Evolutionary conservation across 1,140 invertebrate species (phyloP), one percentile per base, ranked within the genome.

Genomic region (Marisa cornuarietis): DNA sequence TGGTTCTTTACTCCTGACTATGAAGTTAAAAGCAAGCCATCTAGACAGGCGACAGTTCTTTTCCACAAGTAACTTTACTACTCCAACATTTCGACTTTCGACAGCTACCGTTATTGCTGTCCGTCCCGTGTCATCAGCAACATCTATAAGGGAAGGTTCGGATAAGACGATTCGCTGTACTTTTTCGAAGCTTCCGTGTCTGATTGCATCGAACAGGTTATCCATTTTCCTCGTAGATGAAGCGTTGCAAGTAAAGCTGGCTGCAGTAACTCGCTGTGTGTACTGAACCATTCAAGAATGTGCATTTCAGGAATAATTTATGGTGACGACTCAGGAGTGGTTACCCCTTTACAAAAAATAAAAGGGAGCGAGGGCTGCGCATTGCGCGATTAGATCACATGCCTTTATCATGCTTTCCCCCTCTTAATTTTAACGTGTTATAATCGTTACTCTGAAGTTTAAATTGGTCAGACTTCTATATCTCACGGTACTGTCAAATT

Each of bases 161-260:
- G 88, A 86, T 81, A 87, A 88, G 1, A 78, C 52, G 66, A 89
- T 83, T 51, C 92, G 80, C 81, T 91, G 84, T 13, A 88, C 95
- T 81, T 95, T 94, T 84, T 96, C 95, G 24, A 98, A 91, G 6
- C 26, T 68, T 68, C 65, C 65, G 22, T 68, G n/a, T 68, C 65
- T 68, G 65, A 68, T 68, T 1, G 95, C 95, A 83, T 87, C 94
- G 95, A 83, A 95, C 84, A 88, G 89, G 71, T 94, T 92, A 6
- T 93, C 92, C 86, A 97, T 96, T 42, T 89, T 90, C 85, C 94
- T 94, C 62, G 92, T 80, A 58, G 54, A 49, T 94, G 92, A 83
- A 96, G 96, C 0, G 96, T 68, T n/a, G 26, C 65, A 11, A n/a
- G n/a, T n/a, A 96, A 92, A 97, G 65, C 65, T 13, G 26, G 3